A percentile compares a stretch with the other conserved stretches of the same genome.
phyloP scores from a whole-genome alignment of 2,888 invertebrate genomes.

The Melinaea menophilus region DNA sequence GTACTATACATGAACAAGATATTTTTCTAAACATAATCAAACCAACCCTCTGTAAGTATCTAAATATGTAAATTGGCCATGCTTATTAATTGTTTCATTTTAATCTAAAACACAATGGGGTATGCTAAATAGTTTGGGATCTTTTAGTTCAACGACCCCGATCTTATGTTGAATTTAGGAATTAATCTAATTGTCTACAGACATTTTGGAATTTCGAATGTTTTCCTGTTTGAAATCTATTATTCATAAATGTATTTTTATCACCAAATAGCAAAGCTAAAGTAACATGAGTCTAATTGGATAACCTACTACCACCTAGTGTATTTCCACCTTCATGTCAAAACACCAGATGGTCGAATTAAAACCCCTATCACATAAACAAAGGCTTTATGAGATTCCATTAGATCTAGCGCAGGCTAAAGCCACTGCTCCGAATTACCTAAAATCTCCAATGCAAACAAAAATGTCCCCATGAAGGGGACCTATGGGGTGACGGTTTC shows the following conservation, averaged over 20 bases:
- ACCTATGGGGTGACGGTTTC: conserved; percentile 11
- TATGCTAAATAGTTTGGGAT: conserved; percentile 32
- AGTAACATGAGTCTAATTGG: background rate
- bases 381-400: conserved; percentile 34
- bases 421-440: conserved; percentile 46
- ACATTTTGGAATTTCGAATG: conserved; percentile 5
- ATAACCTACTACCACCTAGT: background rate
- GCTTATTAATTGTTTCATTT: conserved; percentile 51
- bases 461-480: conserved; percentile 32
- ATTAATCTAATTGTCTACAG: background rate
- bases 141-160: conserved; percentile 18
- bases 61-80: conserved; percentile 49
- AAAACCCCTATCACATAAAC: conserved; percentile 27
- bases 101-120: conserved; percentile 40
- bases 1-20: background rate
- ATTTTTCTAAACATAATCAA: conserved; percentile 18
- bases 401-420: conserved; percentile 33
- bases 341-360: conserved; percentile 17
- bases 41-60: conserved; percentile 43
- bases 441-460: conserved; percentile 50
- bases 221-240: no score
- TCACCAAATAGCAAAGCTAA: no score
- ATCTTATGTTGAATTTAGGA: background rate
- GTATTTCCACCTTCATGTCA: background rate
- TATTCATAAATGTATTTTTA: no score